Percentiles rank a stretch among this genome's conserved stretches.
Evolutionary conservation across 2,113 vertebrate genomes (phyloP).

Genomic region (Herpailurus yagouaroundi): DNA sequence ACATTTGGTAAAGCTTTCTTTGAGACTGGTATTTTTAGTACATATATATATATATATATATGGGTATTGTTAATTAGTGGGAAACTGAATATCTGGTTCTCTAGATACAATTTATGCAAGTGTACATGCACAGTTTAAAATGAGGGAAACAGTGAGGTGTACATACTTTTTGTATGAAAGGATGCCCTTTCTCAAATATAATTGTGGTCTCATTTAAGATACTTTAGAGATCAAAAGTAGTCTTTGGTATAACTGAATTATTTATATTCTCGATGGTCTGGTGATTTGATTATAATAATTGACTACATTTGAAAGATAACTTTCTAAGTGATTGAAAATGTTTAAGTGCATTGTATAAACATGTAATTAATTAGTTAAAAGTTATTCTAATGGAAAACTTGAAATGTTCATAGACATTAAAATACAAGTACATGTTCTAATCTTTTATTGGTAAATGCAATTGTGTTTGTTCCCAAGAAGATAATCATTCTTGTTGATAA

Average conservation of each 20-base stretch:
- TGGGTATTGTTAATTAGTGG: background rate
- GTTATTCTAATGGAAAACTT: background rate
- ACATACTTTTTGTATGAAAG: background rate
- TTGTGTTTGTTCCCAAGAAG: constrained; percentile 67
- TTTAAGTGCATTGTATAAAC: background rate
- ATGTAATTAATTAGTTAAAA: constrained; percentile 7
- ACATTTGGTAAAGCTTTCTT: background rate
- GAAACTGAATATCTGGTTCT: background rate
- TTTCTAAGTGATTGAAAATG: constrained; percentile 13
- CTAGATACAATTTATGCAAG: background rate
- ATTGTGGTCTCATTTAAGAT: background rate
- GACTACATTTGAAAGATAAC: background rate
- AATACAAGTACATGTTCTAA: background rate
- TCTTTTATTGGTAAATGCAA: constrained; percentile 64
- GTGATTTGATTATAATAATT: background rate
- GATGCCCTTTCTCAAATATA: background rate
- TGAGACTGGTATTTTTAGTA: background rate
- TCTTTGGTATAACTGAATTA: background rate
- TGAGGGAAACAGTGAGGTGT: background rate
- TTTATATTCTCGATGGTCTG: background rate
- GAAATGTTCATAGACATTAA: background rate
- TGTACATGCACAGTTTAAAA: background rate
- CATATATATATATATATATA: background rate
- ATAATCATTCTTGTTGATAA: constrained; percentile 77
- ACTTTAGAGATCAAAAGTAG: background rate